phyloP scores from a whole-genome alignment of 2,888 invertebrate genomes.

The Acrocyrtus sp. region DNA sequence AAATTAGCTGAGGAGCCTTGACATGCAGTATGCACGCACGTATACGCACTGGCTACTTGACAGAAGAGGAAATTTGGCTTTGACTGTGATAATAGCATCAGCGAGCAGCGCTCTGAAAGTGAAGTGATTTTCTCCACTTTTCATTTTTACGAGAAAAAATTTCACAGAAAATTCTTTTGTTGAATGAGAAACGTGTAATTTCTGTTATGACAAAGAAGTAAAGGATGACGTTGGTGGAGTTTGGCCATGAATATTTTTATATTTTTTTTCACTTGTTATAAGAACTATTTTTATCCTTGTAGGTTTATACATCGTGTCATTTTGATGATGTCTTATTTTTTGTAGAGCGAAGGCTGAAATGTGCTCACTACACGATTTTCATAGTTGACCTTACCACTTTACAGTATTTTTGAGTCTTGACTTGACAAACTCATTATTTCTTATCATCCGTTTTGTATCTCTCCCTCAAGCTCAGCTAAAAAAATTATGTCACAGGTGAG shows the following conservation, averaged over 20 bases:
- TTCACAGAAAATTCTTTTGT: background rate
- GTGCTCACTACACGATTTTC: background rate
- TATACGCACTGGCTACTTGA: too few species aligned
- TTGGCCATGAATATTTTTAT: conserved; percentile 1
- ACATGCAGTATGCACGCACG: too few species aligned
- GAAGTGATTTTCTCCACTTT: background rate
- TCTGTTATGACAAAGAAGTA: background rate
- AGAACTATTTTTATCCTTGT: background rate
- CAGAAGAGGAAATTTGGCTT: too few species aligned
- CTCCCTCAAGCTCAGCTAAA: background rate
- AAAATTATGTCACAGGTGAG: background rate
- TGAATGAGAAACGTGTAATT: conserved; percentile 5
- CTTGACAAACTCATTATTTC: background rate
- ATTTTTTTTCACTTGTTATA: background rate
- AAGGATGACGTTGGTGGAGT: background rate
- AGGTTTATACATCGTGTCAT: background rate
- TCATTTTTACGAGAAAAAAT: background rate
- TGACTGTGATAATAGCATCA: too few species aligned
- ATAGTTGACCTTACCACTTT: background rate
- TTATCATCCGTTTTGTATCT: background rate
- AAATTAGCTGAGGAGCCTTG: too few species aligned
- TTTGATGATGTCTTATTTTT: background rate
- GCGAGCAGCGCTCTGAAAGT: too few species aligned
- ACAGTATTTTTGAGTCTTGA: too few species aligned
- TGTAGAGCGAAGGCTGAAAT: background rate